phyloP scores from a whole-genome alignment of 30 jellyfish, hydroid and myxozoan genomes.

The Catostylus mosaicus region DNA sequence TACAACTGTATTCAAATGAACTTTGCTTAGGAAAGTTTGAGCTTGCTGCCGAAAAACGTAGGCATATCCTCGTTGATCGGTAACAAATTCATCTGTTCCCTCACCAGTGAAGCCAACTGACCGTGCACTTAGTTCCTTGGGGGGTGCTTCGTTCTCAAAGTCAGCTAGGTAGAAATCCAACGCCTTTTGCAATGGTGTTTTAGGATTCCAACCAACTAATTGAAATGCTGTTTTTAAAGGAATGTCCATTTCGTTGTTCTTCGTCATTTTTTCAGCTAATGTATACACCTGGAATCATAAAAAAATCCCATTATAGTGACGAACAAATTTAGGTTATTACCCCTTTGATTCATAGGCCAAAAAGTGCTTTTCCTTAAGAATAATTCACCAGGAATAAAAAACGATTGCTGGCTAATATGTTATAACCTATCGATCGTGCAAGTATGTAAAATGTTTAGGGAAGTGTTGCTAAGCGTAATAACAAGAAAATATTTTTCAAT shows the following conservation, averaged over 20 bases:
- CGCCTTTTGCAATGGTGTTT: conserved; percentile 36
- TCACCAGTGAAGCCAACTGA: conserved; percentile 38
- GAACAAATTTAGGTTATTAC: too few relatives aligned
- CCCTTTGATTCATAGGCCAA: too few relatives aligned
- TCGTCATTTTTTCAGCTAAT: conserved; percentile 20
- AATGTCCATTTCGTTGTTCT: conserved; percentile 27
- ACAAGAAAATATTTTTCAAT: too few relatives aligned
- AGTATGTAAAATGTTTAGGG: too few relatives aligned
- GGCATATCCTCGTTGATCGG: conserved; percentile 53
- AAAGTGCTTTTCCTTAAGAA: too few relatives aligned
- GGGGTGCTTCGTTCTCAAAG: conserved; percentile 55
- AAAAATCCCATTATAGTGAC: too few relatives aligned
- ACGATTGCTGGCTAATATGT: too few relatives aligned
- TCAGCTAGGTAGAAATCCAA: conserved; percentile 45
- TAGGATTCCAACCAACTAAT: conserved; percentile 53
- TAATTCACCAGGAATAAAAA: too few relatives aligned
- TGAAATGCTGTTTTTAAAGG: conserved; percentile 35
- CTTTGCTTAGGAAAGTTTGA: conserved; percentile 24
- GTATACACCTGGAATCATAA: conserved; percentile 7
- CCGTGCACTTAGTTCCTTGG: conserved; percentile 37
- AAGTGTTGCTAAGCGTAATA: too few relatives aligned
- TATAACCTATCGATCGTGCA: too few relatives aligned
- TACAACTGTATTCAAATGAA: conserved; percentile 43
- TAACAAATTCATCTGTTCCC: conserved; percentile 54
- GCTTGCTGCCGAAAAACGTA: conserved; percentile 33